Conservation (phyloP, 2,113 vertebrate species). For the Naja naja region DNA sequence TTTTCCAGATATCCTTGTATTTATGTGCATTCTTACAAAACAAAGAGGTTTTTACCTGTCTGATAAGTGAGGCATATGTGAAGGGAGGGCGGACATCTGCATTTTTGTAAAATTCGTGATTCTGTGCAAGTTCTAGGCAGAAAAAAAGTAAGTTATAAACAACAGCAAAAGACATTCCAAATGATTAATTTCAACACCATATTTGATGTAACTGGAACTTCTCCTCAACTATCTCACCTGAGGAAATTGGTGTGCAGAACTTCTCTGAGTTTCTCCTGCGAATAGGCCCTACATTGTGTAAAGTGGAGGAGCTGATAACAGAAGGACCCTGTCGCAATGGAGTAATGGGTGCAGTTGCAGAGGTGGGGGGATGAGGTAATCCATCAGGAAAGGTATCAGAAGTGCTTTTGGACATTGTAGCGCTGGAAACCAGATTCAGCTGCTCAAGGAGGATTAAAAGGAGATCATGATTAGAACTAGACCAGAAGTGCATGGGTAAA, state of each 20-base stretch:
- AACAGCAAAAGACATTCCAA: background rate
- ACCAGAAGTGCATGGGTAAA: rapidly evolving
- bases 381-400: slow-evolving; percentile 90
- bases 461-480: background rate
- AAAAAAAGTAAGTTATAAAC: background rate
- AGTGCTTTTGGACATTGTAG: slow-evolving; percentile 90
- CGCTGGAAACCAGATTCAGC: slow-evolving; percentile 90
- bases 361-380: slow-evolving; percentile 95
- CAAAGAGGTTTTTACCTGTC: slow-evolving; percentile 81
- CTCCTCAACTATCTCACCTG: slow-evolving; percentile 75
- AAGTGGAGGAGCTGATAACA: slow-evolving; percentile 93
- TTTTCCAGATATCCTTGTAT: background rate
- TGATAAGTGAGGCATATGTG: slow-evolving; percentile 98
- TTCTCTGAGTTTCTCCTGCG: slow-evolving; percentile 97
- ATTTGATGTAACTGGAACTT: background rate
- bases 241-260: slow-evolving; percentile 97
- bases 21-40: rapidly evolving
- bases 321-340: slow-evolving; percentile 92
- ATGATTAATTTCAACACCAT: background rate
- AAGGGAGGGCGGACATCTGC: slow-evolving; percentile 97
- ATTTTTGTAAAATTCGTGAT: slow-evolving; percentile 99
- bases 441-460: slow-evolving; percentile 37
- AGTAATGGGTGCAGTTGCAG: slow-evolving; percentile 92
- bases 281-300: slow-evolving; percentile 86
- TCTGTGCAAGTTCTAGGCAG: slow-evolving; percentile 93